Evolutionary conservation across 2,888 invertebrate genomes (phyloP).

Genomic region (Sinotaia quadrata): DNA sequence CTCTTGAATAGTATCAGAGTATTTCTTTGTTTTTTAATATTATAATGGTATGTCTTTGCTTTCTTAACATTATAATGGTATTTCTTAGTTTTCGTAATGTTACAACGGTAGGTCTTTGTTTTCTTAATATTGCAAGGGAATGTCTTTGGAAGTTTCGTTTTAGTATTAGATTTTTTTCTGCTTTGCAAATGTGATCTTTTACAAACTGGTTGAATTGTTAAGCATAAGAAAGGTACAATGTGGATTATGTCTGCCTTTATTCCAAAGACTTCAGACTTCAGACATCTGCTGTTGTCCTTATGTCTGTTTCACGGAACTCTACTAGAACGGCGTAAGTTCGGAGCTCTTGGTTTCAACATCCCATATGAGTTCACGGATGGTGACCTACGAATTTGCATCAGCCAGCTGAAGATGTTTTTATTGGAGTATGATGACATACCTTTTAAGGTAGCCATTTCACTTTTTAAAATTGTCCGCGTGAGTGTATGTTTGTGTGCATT

Average conservation of each 20-base stretch:
- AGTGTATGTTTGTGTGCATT: not conserved
- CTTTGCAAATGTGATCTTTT: too few relatives aligned
- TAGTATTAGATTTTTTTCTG: too few relatives aligned
- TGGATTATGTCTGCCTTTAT: not conserved
- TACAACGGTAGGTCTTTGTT: too few relatives aligned
- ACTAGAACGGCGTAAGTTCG: constrained; percentile 73
- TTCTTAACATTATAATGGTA: too few relatives aligned
- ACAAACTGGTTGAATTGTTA: too few relatives aligned
- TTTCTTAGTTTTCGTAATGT: too few relatives aligned
- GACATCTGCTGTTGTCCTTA: constrained; percentile 69
- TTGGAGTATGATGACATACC: constrained; percentile 85
- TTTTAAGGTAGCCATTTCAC: constrained; percentile 76
- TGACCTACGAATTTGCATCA: constrained; percentile 87
- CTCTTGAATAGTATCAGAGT: too few relatives aligned
- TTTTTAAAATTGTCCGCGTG: not conserved
- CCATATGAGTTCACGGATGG: constrained; percentile 92
- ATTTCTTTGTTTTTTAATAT: too few relatives aligned
- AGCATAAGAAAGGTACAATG: too few relatives aligned
- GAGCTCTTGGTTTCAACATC: constrained; percentile 85
- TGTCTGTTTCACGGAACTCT: constrained; percentile 72
- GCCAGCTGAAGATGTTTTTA: constrained; percentile 80
- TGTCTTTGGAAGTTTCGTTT: too few relatives aligned
- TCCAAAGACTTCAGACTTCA: constrained; percentile 67
- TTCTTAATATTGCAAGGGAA: too few relatives aligned
- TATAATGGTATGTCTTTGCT: too few relatives aligned